Conservation (phyloP, 2,113 vertebrate species). For the Amblyornis subalaris region DNA sequence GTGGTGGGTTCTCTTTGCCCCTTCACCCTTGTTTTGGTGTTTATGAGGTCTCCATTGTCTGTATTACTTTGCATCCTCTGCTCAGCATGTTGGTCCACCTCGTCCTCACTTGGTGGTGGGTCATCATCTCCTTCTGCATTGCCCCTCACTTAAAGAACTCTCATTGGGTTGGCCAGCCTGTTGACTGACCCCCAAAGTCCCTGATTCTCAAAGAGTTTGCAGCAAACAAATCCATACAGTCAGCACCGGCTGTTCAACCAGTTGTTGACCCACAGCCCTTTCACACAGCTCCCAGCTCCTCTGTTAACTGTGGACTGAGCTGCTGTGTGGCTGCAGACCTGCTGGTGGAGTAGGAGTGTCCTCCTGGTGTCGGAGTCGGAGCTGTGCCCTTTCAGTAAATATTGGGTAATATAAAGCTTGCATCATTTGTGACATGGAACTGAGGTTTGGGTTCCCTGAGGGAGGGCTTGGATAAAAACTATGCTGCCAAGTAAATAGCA, state of each 20-base stretch:
- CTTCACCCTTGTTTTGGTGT: background rate
- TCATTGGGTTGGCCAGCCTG: background rate
- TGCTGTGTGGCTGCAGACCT: background rate
- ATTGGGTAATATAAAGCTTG: background rate
- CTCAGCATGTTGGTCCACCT: background rate
- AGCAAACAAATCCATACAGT: background rate
- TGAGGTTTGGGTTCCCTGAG: background rate
- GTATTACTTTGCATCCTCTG: background rate
- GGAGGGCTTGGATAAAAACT: background rate
- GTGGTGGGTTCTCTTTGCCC: background rate
- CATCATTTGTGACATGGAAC: background rate
- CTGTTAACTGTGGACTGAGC: background rate
- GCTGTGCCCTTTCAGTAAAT: background rate
- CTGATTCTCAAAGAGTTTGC: background rate
- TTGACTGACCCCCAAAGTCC: background rate
- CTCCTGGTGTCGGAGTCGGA: background rate
- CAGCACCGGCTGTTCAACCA: background rate
- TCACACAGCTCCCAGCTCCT: background rate
- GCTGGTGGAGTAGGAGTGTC: background rate
- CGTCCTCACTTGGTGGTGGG: background rate
- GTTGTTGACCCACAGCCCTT: background rate
- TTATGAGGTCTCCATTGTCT: background rate
- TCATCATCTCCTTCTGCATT: background rate
- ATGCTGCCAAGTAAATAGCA: background rate
- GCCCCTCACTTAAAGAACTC: background rate